Evolutionary conservation across 1,140 invertebrate genomes (phyloP).

Genomic region (Bombus sylvicola): DNA sequence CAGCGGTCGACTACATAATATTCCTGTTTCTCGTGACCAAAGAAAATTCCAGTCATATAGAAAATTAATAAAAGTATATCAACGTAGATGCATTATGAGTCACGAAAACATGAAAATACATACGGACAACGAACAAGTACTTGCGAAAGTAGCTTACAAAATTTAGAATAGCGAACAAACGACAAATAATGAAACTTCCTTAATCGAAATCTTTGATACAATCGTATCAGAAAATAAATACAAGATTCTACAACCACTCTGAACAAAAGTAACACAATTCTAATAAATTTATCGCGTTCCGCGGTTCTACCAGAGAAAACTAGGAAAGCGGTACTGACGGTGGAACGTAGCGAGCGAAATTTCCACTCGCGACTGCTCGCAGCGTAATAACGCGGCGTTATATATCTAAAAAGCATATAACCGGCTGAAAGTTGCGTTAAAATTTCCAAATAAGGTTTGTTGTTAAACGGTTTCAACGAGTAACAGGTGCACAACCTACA

Average conservation of each 20-base stretch:
- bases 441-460: slow-evolving; percentile 50
- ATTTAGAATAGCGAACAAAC: background rate
- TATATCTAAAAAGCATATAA: slow-evolving; percentile 1
- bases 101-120: background rate
- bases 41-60: background rate
- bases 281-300: slow-evolving; percentile 9
- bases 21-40: background rate
- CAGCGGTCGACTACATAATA: background rate
- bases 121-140: background rate
- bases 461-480: slow-evolving; percentile 39
- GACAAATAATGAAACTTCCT: background rate
- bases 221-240: background rate
- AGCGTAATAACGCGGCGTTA: background rate
- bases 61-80: too few relatives aligned
- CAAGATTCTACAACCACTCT: too few relatives aligned
- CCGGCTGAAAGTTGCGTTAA: slow-evolving; percentile 21
- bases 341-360: slow-evolving; percentile 3
- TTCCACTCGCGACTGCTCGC: background rate
- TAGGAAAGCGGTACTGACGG: background rate
- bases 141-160: background rate
- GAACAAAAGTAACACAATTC: background rate
- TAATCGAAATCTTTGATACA: background rate
- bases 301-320: background rate
- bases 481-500: slow-evolving; percentile 54
- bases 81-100: too few relatives aligned